Evolutionary conservation across 2,797 vertebrate species (phyloP), one percentile per base, ranked within the genome.

Genomic region (Tinamus major): DNA sequence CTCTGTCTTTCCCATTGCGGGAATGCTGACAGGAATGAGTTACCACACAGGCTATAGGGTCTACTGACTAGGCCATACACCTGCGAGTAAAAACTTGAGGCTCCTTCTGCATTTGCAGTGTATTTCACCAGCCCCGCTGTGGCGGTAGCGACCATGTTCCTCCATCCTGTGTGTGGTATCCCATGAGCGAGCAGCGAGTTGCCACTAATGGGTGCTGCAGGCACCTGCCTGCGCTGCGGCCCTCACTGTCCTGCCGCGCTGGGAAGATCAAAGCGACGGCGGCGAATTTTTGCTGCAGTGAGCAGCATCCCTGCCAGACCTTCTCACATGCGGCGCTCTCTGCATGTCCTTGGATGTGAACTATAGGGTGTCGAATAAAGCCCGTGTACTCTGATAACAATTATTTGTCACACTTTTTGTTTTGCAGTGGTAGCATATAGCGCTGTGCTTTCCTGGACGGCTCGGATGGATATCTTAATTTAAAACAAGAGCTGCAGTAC

Each of bases 381-480:
- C 13, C 42, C 55, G 94, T 88, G 27, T 55, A 62, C 65, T 87
- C 79, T 89, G 79, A 81, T 89, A 62, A 27, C 77, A 68, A 87
- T 91, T 48, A 51, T 72, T 78, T 94, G 58, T 91, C 74, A 71
- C 0, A 23, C 76, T 75, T 91, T 46, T 79, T 83, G 4, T 85
- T 82, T 89, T 74, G 44, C 80, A 39, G 44, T 95, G 77, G 59
- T 84, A 56, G 42, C 17, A 13, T 68, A 26, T 27, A 89, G 85
- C 48, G 29, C 53, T 79, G 79, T 87, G 58, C 76, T 81, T 41
- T 75, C 64, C 64, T 89, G 65, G 29, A 58, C 81, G 80, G 72
- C 62, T 94, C 37, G 81, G 63, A 83, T 70, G 58, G 53, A 68
- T 91, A 65, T 82, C 71, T 94, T 91, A 88, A 92, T 81, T 86